Base-by-base conservation (phyloP, 2,888 invertebrate species). In the Sinopyrophorus schimmeli region DNA sequence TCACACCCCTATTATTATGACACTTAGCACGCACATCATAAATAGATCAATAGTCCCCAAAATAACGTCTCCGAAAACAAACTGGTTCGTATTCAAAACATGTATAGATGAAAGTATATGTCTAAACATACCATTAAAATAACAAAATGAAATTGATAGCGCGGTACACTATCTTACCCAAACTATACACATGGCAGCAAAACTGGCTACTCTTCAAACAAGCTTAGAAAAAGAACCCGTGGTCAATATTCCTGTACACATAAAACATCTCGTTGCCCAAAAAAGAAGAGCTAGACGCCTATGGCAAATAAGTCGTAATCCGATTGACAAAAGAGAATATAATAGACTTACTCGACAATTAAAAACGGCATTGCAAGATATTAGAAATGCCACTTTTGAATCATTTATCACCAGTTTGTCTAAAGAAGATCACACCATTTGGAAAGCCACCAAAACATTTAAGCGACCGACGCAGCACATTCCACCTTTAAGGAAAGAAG, bases 401-500 rank as follows among this genome's bases (percentile, higher is more conserved):
- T 15, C 30, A 30, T 14, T 11, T 26, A 30, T 30, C 30, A 30
- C 15, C 14, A 15, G 9, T 12, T 10, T 28, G 15, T 14, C 14
- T 17, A 16, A 38, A 20, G 15, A 20, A 27, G 38, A 44, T 16
- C 35, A 37, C 17, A 26, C 37, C 21, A 20, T 44, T n/a, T 50
- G 50, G 34, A 39, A 21, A 20, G 50, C 50, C n/a, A 46, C 50
- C 14, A 50, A 31, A 31, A 12, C 30, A 15, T 34, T 34, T 32
- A 42, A 32, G 31, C 21, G 39, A 15, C 23, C 38, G 23, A 31
- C 7, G 14, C 18, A 15, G 3, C 31, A 37, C 9, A 32, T 31
- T 23, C 32, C 50, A 20, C 43, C 34, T 18, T 17, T 50, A 34
- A 40, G 18, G 15, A 35, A 27, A 32, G 35, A 28, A 3, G 40